Evolutionary conservation across 1,140 invertebrate genomes (phyloP), one percentile per base, ranked within the genome.

Genomic region (Doryteuthis pealeii): DNA sequence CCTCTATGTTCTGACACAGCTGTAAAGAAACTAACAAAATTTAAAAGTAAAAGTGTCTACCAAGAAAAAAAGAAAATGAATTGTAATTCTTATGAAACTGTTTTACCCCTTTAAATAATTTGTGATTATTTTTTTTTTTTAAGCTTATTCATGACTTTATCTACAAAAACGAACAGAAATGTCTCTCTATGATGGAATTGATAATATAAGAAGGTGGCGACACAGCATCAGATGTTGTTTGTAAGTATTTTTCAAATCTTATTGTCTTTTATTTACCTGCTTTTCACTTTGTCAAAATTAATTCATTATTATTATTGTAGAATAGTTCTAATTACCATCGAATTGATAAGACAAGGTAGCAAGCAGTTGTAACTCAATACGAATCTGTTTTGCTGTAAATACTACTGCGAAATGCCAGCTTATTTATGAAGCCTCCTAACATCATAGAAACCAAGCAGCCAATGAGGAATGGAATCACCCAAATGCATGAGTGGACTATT

Each of bases 131-230:
- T 49, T 49, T 49, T 49, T 49, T 22, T 15, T 49, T 49, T 49
- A 12, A 49, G 45, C 1, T 22, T 49, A 49, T 49, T 22, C 12
- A 49, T 49, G 45, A 15, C 12, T 49, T 49, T 49, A n/a, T n/a
- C n/a, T n/a, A n/a, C n/a, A n/a, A n/a, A n/a, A n/a, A n/a, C n/a
- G n/a, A n/a, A n/a, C 45, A 12, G 22, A 12, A 49, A 88, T 88
- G 87, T 88, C 87, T 26, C 79, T 88, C 15, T 88, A 88, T 80
- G 87, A 87, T 84, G 87, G 84, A 15, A 80, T 87, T 62, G 87
- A 87, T 69, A 83, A 83, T 33, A 84, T n/a, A 85, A 77, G 81
- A 82, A 54, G 81, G 82, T 70, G 79, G 78, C 15, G 81, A 80
- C 73, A 79, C 78, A 28, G 85, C 84, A 77, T n/a, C 73, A 66